phyloP scores from a whole-genome alignment of 1,140 invertebrate genomes.

The Brevipalpus yothersi region DNA sequence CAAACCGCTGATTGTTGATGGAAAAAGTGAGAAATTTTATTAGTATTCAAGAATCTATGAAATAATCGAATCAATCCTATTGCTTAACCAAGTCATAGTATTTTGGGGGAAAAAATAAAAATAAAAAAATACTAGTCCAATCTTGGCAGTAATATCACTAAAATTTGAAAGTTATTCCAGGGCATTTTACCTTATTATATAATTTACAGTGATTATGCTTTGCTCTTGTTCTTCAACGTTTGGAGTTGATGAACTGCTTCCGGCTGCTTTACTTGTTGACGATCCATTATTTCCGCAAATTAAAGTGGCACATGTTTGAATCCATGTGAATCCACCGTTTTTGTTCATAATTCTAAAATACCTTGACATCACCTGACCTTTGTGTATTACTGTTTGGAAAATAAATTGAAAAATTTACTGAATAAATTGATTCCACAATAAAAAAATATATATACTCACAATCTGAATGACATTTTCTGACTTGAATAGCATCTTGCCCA shows the following conservation, averaged over 20 bases:
- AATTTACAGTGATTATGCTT: constrained; percentile 86
- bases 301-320: constrained; percentile 85
- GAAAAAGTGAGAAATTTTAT: background rate
- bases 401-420: background rate
- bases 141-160: background rate
- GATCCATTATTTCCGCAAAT: constrained; percentile 28
- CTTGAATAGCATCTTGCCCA: constrained; percentile 72
- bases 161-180: background rate
- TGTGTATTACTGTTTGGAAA: constrained; percentile 53
- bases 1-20: constrained; percentile 38
- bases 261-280: background rate
- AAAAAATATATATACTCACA: constrained; percentile 35
- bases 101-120: background rate
- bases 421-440: background rate
- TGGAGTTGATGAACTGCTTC: background rate
- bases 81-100: background rate
- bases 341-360: constrained; percentile 91
- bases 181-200: constrained; percentile 51
- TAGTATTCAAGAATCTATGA: background rate
- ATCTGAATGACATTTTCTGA: constrained; percentile 75
- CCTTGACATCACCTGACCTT: constrained; percentile 84
- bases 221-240: constrained; percentile 37
- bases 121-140: background rate
- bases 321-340: constrained; percentile 78
- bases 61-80: background rate